These are phyloP conservation scores for Sternarchorhynchus goeldii DNA, from an alignment of 2,797 vertebrate genomes.

Conservation along the genomic window DNA sequence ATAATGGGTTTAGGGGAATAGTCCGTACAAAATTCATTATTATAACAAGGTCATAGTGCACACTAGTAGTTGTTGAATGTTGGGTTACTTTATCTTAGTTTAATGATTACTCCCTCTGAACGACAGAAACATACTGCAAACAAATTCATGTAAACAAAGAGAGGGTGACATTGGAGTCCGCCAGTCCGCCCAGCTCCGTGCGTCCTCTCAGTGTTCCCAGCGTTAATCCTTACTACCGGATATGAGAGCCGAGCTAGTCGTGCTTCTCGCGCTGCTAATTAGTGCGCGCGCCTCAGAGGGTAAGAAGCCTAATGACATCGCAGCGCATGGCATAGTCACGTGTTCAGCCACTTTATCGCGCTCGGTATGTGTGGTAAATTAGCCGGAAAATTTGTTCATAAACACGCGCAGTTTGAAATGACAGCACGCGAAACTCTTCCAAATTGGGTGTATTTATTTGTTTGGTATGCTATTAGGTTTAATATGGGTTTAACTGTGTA, in stretches of 20 bases:
- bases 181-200: conserved; percentile 61
- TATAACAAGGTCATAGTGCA: too few species aligned
- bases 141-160: conserved; percentile 66
- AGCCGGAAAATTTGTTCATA: neutral
- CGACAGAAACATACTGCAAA: conserved; percentile 51
- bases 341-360: neutral
- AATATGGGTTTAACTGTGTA: neutral
- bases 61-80: too few species aligned
- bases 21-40: too few species aligned
- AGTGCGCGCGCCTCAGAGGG: conserved; percentile 62
- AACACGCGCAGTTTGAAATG: neutral
- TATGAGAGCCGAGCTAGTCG: conserved; percentile 63
- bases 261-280: conserved; percentile 64
- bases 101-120: conserved; percentile 48
- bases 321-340: neutral
- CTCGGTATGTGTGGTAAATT: neutral
- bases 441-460: neutral
- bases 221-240: conserved; percentile 40
- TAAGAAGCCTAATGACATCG: conserved; percentile 55
- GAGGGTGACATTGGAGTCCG: conserved; percentile 69
- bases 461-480: neutral
- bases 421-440: neutral
- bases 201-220: conserved; percentile 34
- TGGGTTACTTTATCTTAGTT: conserved; percentile 16
- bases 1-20: too few species aligned